Evolutionary conservation across 2,888 invertebrate genomes (phyloP).

Genomic region (Apamea epomidion): DNA sequence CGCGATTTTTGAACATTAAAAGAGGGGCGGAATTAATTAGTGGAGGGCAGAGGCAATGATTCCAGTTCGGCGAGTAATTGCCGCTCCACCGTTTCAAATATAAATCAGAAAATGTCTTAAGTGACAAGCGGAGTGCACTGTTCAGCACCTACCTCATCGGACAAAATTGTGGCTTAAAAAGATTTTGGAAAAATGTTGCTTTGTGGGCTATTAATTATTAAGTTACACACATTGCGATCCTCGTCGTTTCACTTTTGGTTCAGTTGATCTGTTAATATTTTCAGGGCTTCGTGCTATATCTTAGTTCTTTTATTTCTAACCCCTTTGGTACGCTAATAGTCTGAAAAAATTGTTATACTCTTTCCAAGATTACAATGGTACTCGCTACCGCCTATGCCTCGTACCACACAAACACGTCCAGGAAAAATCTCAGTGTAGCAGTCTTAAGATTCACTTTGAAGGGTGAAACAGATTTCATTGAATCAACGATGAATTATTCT

Average conservation of each 20-base stretch:
- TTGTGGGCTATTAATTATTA: background rate
- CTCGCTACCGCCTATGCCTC: constrained; percentile 57
- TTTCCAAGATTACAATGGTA: too few relatives aligned
- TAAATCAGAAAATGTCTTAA: constrained; percentile 75
- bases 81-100: constrained; percentile 81
- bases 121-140: constrained; percentile 47
- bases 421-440: constrained; percentile 81
- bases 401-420: constrained; percentile 68
- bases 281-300: background rate
- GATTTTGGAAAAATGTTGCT: too few relatives aligned
- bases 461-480: constrained; percentile 80
- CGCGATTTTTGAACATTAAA: constrained; percentile 90
- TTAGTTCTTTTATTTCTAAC: background rate
- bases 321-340: background rate
- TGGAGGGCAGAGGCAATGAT: constrained; percentile 87
- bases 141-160: too few relatives aligned
- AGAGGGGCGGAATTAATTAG: constrained; percentile 89
- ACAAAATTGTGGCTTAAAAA: too few relatives aligned
- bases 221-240: background rate
- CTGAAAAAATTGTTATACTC: background rate
- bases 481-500: constrained; percentile 86
- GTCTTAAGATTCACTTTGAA: constrained; percentile 81
- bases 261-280: background rate
- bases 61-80: constrained; percentile 87
- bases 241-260: background rate